Conservation (phyloP, 2,888 invertebrate species). For the Xylota sylvarum region DNA sequence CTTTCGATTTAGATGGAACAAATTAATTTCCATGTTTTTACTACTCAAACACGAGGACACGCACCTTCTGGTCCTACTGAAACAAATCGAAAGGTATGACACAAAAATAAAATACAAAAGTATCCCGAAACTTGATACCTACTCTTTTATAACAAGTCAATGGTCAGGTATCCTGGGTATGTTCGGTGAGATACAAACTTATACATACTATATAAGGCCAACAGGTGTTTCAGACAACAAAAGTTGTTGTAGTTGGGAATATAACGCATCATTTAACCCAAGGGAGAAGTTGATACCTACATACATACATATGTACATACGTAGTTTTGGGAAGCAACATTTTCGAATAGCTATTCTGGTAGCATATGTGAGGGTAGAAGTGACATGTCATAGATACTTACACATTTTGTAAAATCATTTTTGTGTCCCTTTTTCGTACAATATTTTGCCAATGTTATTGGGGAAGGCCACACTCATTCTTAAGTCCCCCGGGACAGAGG, state of each 20-base stretch:
- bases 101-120: constrained; percentile 7
- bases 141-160: constrained; percentile 50
- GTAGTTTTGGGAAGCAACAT: background rate
- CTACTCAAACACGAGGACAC: constrained; percentile 52
- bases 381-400: constrained; percentile 24
- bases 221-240: constrained; percentile 55
- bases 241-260: constrained; percentile 21
- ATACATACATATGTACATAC: background rate
- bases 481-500: background rate
- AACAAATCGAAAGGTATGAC: background rate
- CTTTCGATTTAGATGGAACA: constrained; percentile 36
- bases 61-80: constrained; percentile 26
- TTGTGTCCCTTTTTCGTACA: constrained; percentile 25
- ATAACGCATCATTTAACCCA: constrained; percentile 70
- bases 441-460: background rate
- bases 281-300: constrained; percentile 35
- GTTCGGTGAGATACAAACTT: constrained; percentile 1
- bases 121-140: constrained; percentile 27
- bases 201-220: constrained; percentile 33
- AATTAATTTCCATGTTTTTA: constrained; percentile 71
- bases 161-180: constrained; percentile 47
- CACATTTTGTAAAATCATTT: constrained; percentile 23
- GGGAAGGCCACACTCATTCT: background rate
- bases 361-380: constrained; percentile 26
- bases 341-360: constrained; percentile 21